These are phyloP conservation scores for Pangasianodon gigas DNA, from an alignment of 2,113 vertebrate genomes.

Conservation along the genomic window DNA sequence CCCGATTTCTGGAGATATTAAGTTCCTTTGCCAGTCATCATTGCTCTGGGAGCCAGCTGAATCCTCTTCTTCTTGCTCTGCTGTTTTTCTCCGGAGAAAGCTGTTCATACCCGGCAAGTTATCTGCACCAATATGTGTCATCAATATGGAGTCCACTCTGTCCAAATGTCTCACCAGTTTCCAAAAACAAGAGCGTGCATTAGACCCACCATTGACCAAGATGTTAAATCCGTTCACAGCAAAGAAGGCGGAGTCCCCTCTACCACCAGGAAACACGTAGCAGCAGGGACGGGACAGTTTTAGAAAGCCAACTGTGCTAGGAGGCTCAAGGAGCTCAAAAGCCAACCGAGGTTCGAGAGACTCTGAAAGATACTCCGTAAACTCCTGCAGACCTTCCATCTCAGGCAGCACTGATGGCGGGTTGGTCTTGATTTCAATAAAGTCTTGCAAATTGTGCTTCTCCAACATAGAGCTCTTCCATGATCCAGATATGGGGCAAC, in stretches of 20 bases:
- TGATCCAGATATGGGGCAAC: constrained; percentile 78
- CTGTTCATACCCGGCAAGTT: constrained; percentile 91
- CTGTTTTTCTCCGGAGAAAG: constrained; percentile 84
- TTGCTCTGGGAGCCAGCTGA: constrained; percentile 63
- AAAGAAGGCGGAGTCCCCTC: constrained; percentile 90
- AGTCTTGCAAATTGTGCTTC: constrained; percentile 74
- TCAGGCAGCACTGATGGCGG: constrained; percentile 70
- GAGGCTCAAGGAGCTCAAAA: constrained; percentile 90
- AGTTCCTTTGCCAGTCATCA: constrained; percentile 80
- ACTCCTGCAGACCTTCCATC: constrained; percentile 91
- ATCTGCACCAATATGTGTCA: constrained; percentile 86
- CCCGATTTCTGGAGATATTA: constrained; percentile 87
- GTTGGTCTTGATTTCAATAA: constrained; percentile 81
- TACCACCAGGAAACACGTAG: constrained; percentile 92
- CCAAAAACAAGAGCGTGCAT: constrained; percentile 89
- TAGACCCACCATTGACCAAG: constrained; percentile 88
- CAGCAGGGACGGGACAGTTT: constrained; percentile 93
- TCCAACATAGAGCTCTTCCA: constrained; percentile 77
- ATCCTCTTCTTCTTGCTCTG: constrained; percentile 79
- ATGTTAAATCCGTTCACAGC: constrained; percentile 92
- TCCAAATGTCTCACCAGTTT: constrained; percentile 95
- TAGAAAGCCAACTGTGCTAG: constrained; percentile 86
- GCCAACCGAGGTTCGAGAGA: constrained; percentile 82
- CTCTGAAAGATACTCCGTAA: constrained; percentile 88
- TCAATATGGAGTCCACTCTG: constrained; percentile 86